These are phyloP conservation scores for Dromius quadrimaculatus DNA, from an alignment of 2,888 invertebrate genomes.

Conservation along the genomic window DNA sequence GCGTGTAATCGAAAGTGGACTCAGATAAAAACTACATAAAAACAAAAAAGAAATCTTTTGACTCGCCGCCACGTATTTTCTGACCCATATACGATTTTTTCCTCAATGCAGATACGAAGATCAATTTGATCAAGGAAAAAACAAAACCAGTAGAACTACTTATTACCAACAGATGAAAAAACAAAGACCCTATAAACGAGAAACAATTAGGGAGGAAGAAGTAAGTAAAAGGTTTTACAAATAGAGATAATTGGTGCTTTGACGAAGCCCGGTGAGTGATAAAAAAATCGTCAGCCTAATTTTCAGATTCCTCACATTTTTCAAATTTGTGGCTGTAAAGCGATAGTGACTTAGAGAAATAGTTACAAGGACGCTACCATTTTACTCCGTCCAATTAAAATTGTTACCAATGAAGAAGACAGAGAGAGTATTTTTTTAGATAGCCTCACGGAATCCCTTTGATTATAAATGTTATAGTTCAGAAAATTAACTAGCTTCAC, in stretches of 20 bases:
- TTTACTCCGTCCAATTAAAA: conserved; percentile 42
- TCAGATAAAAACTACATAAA: background rate
- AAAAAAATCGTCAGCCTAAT: conserved; percentile 47
- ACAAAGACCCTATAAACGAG: conserved; percentile 16
- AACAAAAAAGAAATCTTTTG: conserved; percentile 16
- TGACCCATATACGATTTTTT: conserved; percentile 30
- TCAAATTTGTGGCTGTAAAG: conserved; percentile 37
- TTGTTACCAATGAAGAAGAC: conserved; percentile 16
- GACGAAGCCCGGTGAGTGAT: conserved; percentile 26
- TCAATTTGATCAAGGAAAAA: conserved; percentile 24
- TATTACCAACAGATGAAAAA: conserved; percentile 20
- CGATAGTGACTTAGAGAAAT: conserved; percentile 33
- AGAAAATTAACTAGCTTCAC: too few relatives aligned
- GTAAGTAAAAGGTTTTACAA: conserved; percentile 47
- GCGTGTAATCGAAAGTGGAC: conserved; percentile 24
- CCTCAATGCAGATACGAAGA: conserved; percentile 8
- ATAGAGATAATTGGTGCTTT: conserved; percentile 48
- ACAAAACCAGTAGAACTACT: conserved; percentile 12
- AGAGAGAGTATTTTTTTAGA: conserved; percentile 20
- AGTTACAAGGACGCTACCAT: conserved; percentile 38
- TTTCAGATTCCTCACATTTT: conserved; percentile 40
- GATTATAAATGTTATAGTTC: too few relatives aligned
- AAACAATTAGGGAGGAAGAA: conserved; percentile 41
- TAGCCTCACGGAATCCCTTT: too few relatives aligned
- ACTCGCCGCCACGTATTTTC: conserved; percentile 12